Evolutionary conservation across 2,113 vertebrate species (phyloP).

Genomic region (Romanogobio albipinnatus): DNA sequence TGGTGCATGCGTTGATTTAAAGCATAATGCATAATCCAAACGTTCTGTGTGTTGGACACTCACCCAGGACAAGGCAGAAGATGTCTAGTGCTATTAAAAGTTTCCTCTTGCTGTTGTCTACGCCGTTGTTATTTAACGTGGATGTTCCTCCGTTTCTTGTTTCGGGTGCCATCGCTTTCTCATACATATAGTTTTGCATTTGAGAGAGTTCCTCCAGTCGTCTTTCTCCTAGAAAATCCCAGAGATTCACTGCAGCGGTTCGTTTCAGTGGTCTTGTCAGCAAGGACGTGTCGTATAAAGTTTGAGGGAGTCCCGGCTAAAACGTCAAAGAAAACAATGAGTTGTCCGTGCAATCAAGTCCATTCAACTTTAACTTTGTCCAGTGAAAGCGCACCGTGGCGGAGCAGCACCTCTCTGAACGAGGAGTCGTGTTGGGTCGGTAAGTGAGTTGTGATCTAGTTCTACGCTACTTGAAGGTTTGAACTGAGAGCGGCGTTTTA

Average conservation of each 20-base stretch:
- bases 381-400: not conserved
- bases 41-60: slow-evolving; percentile 64
- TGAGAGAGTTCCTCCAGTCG: slow-evolving; percentile 66
- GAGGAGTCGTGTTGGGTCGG: slow-evolving; percentile 16
- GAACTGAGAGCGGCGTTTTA: slow-evolving; percentile 70
- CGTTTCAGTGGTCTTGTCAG: not conserved
- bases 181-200: slow-evolving; percentile 97
- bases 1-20: not conserved
- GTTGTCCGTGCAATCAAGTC: slow-evolving; percentile 38
- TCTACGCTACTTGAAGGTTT: slow-evolving; percentile 50
- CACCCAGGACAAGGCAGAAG: slow-evolving; percentile 93
- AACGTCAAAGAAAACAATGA: slow-evolving; percentile 50
- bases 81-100: slow-evolving; percentile 89
- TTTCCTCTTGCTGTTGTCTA: slow-evolving; percentile 84
- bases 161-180: slow-evolving; percentile 94
- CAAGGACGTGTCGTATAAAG: slow-evolving; percentile 58
- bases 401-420: not conserved
- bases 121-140: slow-evolving; percentile 84
- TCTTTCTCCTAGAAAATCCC: slow-evolving; percentile 64
- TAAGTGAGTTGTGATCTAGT: not conserved
- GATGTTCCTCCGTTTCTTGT: slow-evolving; percentile 92
- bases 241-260: not conserved
- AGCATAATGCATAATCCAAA: not conserved
- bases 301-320: slow-evolving; percentile 40
- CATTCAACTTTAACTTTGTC: slow-evolving; percentile 26